These are phyloP conservation scores for Xestia sexstrigata DNA, from an alignment of 2,888 invertebrate genomes.

Conservation along the genomic window DNA sequence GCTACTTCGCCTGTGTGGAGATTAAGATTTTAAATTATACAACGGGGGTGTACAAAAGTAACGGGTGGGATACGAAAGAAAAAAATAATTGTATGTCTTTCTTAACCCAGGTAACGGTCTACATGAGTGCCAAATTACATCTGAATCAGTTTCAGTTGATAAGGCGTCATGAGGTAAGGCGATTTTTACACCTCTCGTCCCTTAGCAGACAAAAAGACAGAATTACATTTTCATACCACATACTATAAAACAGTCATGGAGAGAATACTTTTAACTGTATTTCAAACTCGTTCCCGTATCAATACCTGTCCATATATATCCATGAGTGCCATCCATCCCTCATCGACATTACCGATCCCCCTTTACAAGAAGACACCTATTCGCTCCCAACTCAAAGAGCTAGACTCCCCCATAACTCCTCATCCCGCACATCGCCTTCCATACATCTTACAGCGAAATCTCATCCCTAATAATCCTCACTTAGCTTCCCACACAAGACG, in stretches of 20 bases:
- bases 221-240: too few species aligned
- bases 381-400: neutral
- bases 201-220: neutral
- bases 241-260: too few species aligned
- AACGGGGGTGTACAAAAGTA: neutral
- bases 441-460: slow-evolving; percentile 29
- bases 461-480: slow-evolving; percentile 52
- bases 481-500: slow-evolving; percentile 61
- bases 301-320: neutral
- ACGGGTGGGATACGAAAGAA: too few species aligned
- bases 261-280: neutral
- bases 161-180: too few species aligned
- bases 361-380: neutral
- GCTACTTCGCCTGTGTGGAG: too few species aligned
- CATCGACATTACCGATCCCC: neutral
- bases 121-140: too few species aligned
- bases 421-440: neutral
- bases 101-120: neutral
- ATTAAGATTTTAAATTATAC: neutral
- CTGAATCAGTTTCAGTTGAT: too few species aligned
- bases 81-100: too few species aligned
- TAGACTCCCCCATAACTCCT: neutral
- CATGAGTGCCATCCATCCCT: neutral
- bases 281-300: neutral
- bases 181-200: too few species aligned